Evolutionary conservation across 1,140 invertebrate species (phyloP), one percentile per base, ranked within the genome.

Genomic region (Adoxophyes honmai): DNA sequence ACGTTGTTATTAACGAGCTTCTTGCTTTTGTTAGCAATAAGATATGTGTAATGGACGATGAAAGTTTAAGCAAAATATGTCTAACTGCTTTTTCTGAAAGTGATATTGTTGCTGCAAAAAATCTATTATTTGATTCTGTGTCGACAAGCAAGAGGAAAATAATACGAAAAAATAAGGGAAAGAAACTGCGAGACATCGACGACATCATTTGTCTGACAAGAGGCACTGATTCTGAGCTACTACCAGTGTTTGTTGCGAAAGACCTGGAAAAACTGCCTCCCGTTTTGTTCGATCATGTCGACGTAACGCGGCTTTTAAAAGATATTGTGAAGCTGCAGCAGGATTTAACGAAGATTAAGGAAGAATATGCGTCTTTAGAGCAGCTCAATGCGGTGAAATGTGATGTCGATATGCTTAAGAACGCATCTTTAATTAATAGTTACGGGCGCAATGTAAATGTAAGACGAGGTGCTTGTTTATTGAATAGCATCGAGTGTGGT

Each of bases 181-280:
- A 63, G 38, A 13, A 18, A 21, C 21, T 39, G 9, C 21, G 42
- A 13, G 34, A 58, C 16, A 37, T 58, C 0, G 60, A 56, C 8
- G 60, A 63, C 34, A 63, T 63, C 14, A 35, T 63, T 7, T 51
- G 37, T 3, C 9, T 58, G 13, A 16, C 59, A 9, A 58, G 55
- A 42, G 38, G 15, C 8, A 42, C 34, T 0, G 42, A 55, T 34
- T 34, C 60, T 1, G 56, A 58, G 9, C 15, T 39, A 34, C 52
- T 42, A 10, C 56, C 60, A 0, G 53, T 57, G 5, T 61, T 61
- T 53, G 59, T 61, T n/a, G 59, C 59, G 0, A 61, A 38, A 18
- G 34, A 55, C 3, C 21, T 61, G 11, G 6, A 61, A 10, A 52
- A 18, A 16, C 11, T 61, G 34, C 59, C 54, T 1, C 59, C 58